A percentile compares a stretch with the other conserved stretches of the same genome.
These are phyloP conservation scores for Campopleginae sp. DNA, from an alignment of 2,888 invertebrate genomes.

Conservation along the genomic window DNA sequence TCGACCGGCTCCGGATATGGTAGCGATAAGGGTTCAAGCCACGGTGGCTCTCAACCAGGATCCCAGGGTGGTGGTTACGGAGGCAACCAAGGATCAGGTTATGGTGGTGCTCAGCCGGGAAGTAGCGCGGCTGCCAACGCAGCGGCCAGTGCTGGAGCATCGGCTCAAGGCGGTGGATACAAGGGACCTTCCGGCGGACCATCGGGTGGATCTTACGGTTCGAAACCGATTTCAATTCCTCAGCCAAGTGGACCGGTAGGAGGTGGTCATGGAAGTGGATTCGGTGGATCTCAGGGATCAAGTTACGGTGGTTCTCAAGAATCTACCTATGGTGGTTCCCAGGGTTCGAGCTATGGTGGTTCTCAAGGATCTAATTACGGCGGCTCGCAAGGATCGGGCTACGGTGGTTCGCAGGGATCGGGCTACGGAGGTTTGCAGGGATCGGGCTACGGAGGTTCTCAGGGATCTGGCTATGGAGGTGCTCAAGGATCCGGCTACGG, in stretches of 20 bases:
- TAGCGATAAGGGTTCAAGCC: slow-evolving; percentile 26
- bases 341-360: slow-evolving; percentile 32
- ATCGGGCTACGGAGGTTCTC: slow-evolving; percentile 25
- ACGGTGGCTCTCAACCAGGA: slow-evolving; percentile 35
- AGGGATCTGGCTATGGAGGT: slow-evolving; percentile 1
- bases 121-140: slow-evolving; percentile 5
- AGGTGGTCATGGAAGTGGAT: slow-evolving; percentile 58
- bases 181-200: not conserved
- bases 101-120: slow-evolving; percentile 29
- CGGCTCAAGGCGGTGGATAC: slow-evolving; percentile 8
- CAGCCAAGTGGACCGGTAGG: slow-evolving; percentile 59
- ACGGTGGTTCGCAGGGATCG: slow-evolving; percentile 35
- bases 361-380: slow-evolving; percentile 49
- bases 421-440: slow-evolving; percentile 32
- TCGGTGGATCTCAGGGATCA: slow-evolving; percentile 43
- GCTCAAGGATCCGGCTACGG: slow-evolving; percentile 20
- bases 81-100: slow-evolving; percentile 15
- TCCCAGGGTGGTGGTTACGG: slow-evolving; percentile 3
- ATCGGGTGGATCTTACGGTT: not conserved
- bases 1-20: slow-evolving; percentile 47
- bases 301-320: slow-evolving; percentile 26
- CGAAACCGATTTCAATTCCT: slow-evolving; percentile 28
- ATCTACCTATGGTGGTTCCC: slow-evolving; percentile 24
- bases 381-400: slow-evolving; percentile 32
- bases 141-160: not conserved